Base-by-base conservation (phyloP, 2,113 vertebrate genomes). In the Penelope pileata region DNA sequence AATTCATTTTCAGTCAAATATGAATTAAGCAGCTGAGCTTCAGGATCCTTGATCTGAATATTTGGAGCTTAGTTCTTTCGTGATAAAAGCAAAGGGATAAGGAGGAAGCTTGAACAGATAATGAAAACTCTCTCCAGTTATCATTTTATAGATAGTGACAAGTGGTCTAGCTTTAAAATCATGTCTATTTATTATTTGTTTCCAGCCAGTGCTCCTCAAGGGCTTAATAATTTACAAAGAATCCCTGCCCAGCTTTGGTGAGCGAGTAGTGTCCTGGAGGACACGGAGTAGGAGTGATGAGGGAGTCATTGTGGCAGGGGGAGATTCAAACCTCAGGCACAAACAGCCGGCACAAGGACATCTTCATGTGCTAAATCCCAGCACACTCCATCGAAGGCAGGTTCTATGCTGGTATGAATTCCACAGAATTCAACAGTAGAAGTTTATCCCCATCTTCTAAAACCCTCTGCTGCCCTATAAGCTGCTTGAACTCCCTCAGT, bases 221-320 rank as follows among this genome's bases (percentile, higher is more conserved):
- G 13, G 7, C 1, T 83, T 50, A 62, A 42, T 30, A 69, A 56
- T 22, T 56, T 74, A 22, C 43, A 74, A 16, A 80, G 63, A 85
- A 72, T 19, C 24, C 36, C 32, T 10, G 9, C 17, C 50, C 34
- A n/a, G 60, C 12, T 42, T 22, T 7, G 26, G 29, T 7, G 36
- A 38, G 18, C 0, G 1, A 83, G 62, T n/a, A 78, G n/a, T 2
- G 13, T 5, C 42, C 63, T 60, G 29, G 45, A 45, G 50, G 26
- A 40, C 40, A 29, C 21, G 21, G 51, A 75, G 43, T 36, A 86
- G 36, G 75, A 50, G 17, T n/a, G 30, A 47, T 18, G 22, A 60
- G 2, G 38, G 10, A 53, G 16, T 30, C 14, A 9, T 9, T 2
- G 0, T 21, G 42, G 17, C 75, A 54, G 47, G 16, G 5, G 56